Base-by-base conservation (phyloP, 2,113 vertebrate genomes). In the Gallinago media region DNA sequence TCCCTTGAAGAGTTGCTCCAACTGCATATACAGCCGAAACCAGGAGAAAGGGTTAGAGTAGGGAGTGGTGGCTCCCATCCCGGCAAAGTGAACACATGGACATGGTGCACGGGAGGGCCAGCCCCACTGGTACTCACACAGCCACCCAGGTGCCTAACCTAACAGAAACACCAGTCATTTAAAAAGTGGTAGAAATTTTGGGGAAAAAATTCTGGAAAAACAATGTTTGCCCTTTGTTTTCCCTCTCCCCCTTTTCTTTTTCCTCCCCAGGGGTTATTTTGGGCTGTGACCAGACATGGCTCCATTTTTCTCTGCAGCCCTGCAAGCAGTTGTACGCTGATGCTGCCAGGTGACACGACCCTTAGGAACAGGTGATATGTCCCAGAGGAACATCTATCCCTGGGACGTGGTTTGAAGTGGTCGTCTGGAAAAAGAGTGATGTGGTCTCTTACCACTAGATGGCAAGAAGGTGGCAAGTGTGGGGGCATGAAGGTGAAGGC, bases 11-110 rank as follows among this genome's bases (percentile, higher is more conserved):
- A 47, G 20, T 49, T 16, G 34, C 32, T 79, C 29, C 40, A 55
- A 56, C 22, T n/a, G 18, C 34, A 31, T 0, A 0, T 20, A 0
- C 23, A 81, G 40, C 54, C 0, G 1, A 74, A 73, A 52, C 9
- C 46, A 88, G 63, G 11, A 25, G 86, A 49, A 80, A n/a, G 36
- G 18, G 21, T 3, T 50, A 44, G 72, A 84, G 67, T 40, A 70
- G 70, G 80, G 83, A 36, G 36, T 17, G 67, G 26, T 66, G 19
- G 13, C 29, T 68, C 40, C 36, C 31, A 23, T 89, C 68, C 77
- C 8, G 1, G 58, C 26, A 80, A 73, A 81, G 65, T 36, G 93
- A 88, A 88, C 59, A 42, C 0, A 0, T 1, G 6, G 62, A 5
- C n/a, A 15, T 3, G 27, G 68, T 12, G 21, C 19, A 12, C 4